These are phyloP conservation scores for Xestoiulus laeticollis DNA, from an alignment of 2,888 invertebrate species.

Conservation along the genomic window DNA sequence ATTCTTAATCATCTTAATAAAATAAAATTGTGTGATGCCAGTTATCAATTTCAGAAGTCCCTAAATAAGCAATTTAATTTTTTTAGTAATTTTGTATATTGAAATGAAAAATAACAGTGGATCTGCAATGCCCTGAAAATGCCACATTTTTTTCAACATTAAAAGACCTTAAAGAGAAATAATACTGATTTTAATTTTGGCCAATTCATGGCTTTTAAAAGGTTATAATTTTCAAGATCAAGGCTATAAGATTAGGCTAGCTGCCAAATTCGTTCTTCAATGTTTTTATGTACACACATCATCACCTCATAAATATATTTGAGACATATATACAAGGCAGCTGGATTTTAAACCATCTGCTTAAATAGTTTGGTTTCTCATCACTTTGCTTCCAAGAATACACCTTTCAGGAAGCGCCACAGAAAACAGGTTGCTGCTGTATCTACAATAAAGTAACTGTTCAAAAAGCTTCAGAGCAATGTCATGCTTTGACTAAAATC, in stretches of 20 bases:
- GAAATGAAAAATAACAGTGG: no score
- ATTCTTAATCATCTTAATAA: no score
- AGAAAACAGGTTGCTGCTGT: background rate
- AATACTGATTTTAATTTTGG: background rate
- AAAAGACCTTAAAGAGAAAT: background rate
- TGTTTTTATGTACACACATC: background rate
- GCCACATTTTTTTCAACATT: background rate
- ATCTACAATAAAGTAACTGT: background rate
- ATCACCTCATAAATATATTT: background rate
- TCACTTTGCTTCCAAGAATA: background rate
- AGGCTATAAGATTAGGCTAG: background rate
- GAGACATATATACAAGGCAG: background rate
- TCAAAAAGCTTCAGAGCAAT: slow-evolving; percentile 15
- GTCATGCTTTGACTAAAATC: background rate
- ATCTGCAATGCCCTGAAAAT: background rate
- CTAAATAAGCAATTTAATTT: no score
- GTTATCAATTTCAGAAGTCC: no score
- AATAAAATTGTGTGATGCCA: no score
- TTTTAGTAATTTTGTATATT: no score
- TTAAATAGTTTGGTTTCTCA: background rate
- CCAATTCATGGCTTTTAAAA: background rate
- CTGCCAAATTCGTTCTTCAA: background rate
- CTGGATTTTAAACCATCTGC: background rate
- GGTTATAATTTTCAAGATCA: background rate
- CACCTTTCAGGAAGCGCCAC: background rate